phyloP scores from a whole-genome alignment of 2,113 vertebrate species.

The Cebidichthys violaceus region DNA sequence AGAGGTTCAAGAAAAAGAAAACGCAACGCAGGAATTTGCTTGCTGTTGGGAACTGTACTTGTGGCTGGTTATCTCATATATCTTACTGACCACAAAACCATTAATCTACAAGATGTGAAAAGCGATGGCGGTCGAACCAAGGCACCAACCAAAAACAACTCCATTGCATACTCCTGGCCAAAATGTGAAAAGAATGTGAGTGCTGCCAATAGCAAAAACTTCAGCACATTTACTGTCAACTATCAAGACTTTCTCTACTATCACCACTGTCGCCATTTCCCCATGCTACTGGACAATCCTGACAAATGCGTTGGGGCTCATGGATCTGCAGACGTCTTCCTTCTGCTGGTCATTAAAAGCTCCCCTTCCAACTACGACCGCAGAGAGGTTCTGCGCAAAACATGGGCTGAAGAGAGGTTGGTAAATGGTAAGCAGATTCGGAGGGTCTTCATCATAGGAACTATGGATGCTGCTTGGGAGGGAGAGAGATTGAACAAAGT shows the following conservation, averaged over 20 bases:
- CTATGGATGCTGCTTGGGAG: rapidly evolving
- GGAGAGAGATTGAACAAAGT: conserved; percentile 76
- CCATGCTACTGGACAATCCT: neutral
- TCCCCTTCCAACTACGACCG: conserved; percentile 83
- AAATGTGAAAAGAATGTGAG: neutral
- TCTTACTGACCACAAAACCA: neutral
- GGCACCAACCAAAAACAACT: neutral
- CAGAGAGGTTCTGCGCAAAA: conserved; percentile 84
- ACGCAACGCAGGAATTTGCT: neutral
- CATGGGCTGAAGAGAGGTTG: conserved; percentile 84
- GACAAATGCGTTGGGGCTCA: neutral
- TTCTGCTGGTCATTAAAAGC: conserved; percentile 88
- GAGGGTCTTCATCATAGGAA: conserved; percentile 84
- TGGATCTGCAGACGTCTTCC: conserved; percentile 66
- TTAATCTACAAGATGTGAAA: neutral
- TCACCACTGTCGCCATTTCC: neutral
- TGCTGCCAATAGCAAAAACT: neutral
- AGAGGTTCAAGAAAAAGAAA: conserved; percentile 34
- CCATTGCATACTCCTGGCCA: neutral
- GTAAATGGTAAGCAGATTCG: conserved; percentile 74
- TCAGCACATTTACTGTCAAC: neutral
- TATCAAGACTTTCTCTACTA: neutral
- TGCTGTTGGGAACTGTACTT: conserved; percentile 23
- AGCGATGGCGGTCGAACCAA: neutral
- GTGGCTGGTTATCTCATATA: conserved; percentile 44